Evolutionary conservation across 1,140 invertebrate genomes (phyloP).

Genomic region (Penaeus vannamei): DNA sequence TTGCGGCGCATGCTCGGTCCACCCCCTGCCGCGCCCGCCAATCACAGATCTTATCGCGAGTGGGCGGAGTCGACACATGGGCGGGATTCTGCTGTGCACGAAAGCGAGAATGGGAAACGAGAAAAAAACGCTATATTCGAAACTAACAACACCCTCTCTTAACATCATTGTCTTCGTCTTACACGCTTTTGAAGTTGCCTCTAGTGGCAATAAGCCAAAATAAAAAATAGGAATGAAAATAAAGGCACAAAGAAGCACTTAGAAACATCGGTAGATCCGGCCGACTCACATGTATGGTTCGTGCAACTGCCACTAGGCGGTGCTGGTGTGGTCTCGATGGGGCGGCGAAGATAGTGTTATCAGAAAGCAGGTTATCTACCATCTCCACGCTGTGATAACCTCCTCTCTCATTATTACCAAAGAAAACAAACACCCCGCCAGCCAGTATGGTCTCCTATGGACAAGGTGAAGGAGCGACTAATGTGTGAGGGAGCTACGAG

Average conservation of each 20-base stretch:
- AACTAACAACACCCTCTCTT: slow-evolving; percentile 19
- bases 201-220: not conserved
- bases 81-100: slow-evolving; percentile 59
- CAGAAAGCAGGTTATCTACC: slow-evolving; percentile 65
- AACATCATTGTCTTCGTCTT: not conserved
- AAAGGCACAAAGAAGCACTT: slow-evolving; percentile 46
- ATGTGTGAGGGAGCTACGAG: not conserved
- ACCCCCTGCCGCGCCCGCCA: slow-evolving; percentile 63
- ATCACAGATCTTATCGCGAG: slow-evolving; percentile 64
- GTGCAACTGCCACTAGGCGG: slow-evolving; percentile 56
- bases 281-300: slow-evolving; percentile 45
- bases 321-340: slow-evolving; percentile 61
- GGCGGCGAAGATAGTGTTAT: slow-evolving; percentile 63
- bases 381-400: slow-evolving; percentile 65
- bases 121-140: not conserved
- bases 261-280: slow-evolving; percentile 29
- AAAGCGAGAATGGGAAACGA: slow-evolving; percentile 60
- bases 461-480: slow-evolving; percentile 30
- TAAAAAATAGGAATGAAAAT: slow-evolving; percentile 37
- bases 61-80: slow-evolving; percentile 64
- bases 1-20: slow-evolving; percentile 61
- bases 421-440: slow-evolving; percentile 55
- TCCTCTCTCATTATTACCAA: slow-evolving; percentile 61
- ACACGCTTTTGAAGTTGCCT: not conserved
- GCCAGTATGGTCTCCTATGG: slow-evolving; percentile 60